phyloP scores from a whole-genome alignment of 2,888 invertebrate species.

The Euphydryas editha region DNA sequence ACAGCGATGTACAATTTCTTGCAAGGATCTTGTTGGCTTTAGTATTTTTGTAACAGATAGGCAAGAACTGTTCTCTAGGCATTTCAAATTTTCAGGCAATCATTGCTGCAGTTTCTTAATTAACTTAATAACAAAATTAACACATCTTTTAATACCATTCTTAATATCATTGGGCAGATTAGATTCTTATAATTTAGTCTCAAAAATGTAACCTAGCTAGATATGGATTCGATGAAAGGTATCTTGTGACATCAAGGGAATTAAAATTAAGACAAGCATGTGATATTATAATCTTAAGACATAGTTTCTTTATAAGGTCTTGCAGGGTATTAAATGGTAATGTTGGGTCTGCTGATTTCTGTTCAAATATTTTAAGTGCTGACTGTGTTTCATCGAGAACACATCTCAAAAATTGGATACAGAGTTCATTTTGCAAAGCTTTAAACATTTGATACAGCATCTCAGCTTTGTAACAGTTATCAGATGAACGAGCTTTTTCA shows the following conservation, averaged over 20 bases:
- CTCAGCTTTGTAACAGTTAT: constrained; percentile 8
- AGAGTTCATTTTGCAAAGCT: background rate
- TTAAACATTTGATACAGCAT: background rate
- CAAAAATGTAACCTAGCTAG: background rate
- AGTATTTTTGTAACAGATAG: too few relatives aligned
- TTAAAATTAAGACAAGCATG: background rate
- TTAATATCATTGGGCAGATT: background rate
- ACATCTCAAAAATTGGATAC: background rate
- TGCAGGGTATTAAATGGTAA: background rate
- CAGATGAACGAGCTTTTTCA: background rate
- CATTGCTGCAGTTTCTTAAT: background rate
- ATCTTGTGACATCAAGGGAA: background rate
- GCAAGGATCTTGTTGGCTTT: too few relatives aligned
- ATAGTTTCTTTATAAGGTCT: constrained; percentile 6
- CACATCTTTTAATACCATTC: background rate
- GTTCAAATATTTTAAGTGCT: constrained; percentile 16
- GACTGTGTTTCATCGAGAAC: constrained; percentile 2
- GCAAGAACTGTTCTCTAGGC: too few relatives aligned
- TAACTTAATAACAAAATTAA: background rate
- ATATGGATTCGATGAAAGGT: background rate
- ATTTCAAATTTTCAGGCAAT: background rate
- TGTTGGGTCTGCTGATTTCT: constrained; percentile 4
- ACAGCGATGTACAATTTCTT: too few relatives aligned
- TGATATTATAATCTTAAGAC: background rate
- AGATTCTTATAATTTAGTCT: background rate